Percentiles rank a stretch among this genome's conserved stretches.
Evolutionary conservation across 2,797 vertebrate species (phyloP).

Genomic region (Chrysocyon brachyurus): DNA sequence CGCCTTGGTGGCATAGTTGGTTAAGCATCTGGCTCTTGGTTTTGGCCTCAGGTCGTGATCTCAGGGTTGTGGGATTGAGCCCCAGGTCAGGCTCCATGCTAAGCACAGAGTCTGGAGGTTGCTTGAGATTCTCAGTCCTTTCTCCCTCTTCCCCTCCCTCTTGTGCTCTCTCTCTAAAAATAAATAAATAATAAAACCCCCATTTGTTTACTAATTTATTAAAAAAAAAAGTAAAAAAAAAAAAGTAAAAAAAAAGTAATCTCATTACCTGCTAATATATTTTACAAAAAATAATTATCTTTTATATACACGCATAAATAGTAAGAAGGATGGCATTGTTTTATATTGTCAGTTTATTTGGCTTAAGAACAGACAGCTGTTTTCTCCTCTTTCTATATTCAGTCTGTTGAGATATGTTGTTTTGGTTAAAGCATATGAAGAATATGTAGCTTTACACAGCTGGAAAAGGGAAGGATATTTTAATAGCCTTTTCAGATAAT

Average conservation of each 20-base stretch:
- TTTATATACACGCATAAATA: neutral
- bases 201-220: conserved; percentile 28
- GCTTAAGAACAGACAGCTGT: neutral
- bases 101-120: neutral
- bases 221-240: conserved; percentile 4
- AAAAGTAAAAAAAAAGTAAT: conserved; percentile 10
- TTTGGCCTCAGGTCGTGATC: neutral
- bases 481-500: neutral
- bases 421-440: neutral
- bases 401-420: neutral
- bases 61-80: neutral
- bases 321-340: neutral
- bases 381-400: neutral
- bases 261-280: neutral
- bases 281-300: conserved; percentile 43
- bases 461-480: neutral
- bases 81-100: neutral
- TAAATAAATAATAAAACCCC: neutral
- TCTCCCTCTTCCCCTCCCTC: neutral
- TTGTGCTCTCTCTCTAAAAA: neutral
- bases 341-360: neutral
- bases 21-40: neutral
- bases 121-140: neutral
- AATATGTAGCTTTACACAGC: neutral
- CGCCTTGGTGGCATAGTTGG: neutral